phyloP scores from a whole-genome alignment of 1,140 invertebrate genomes.

The Tetragonula clypearis region DNA sequence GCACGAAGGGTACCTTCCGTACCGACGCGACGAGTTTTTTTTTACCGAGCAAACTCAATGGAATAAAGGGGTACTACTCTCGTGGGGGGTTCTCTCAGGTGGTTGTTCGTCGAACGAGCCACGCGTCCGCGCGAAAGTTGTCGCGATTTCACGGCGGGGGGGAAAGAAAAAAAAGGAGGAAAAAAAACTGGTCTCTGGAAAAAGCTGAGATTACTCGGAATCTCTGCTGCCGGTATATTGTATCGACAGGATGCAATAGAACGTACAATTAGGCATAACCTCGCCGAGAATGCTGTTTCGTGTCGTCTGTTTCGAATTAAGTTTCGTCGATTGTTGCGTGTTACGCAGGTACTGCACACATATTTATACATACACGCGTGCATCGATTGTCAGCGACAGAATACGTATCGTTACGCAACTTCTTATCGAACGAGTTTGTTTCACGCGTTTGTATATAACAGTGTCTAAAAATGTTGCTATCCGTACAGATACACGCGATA shows the following conservation, averaged over 20 bases:
- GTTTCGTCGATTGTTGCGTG: constrained; percentile 4
- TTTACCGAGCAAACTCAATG: background rate
- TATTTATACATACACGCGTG: background rate
- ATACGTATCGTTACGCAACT: constrained; percentile 41
- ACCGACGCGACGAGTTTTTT: background rate
- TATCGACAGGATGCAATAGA: background rate
- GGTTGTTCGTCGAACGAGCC: background rate
- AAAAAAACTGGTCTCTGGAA: background rate
- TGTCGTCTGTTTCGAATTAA: constrained; percentile 27
- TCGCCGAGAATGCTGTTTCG: constrained; percentile 18
- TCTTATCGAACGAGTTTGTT: constrained; percentile 40
- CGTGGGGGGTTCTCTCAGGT: background rate
- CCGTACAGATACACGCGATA: background rate
- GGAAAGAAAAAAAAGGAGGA: background rate
- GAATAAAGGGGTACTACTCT: constrained; percentile 7
- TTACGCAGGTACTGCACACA: constrained; percentile 11
- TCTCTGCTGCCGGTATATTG: background rate
- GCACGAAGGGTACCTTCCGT: background rate
- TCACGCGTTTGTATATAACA: constrained; percentile 6
- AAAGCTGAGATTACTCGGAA: background rate
- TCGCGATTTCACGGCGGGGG: background rate
- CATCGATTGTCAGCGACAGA: constrained; percentile 20
- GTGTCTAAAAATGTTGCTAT: constrained; percentile 45
- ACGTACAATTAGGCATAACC: background rate
- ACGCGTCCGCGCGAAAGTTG: background rate